These are phyloP conservation scores for Motacilla tschutschensis DNA, from an alignment of 2,113 vertebrate genomes.

Conservation along the genomic window DNA sequence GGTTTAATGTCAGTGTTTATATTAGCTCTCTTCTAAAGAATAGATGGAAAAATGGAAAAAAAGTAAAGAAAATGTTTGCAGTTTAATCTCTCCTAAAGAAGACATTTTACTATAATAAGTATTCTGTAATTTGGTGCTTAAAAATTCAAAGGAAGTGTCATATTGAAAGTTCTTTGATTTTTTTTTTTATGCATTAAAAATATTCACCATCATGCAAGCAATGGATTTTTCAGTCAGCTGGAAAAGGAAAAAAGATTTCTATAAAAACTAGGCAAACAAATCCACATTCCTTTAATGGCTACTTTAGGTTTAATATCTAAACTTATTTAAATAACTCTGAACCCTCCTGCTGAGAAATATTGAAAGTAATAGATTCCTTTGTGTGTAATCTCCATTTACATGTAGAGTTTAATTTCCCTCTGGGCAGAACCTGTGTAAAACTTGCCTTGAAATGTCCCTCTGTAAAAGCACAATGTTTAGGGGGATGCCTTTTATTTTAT, in stretches of 20 bases:
- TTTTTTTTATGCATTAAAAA: slow-evolving; percentile 70
- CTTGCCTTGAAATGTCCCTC: slow-evolving; percentile 77
- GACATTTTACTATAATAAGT: slow-evolving; percentile 65
- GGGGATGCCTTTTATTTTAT: slow-evolving; percentile 71
- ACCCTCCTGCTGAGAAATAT: slow-evolving; percentile 83
- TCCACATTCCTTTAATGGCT: slow-evolving; percentile 79
- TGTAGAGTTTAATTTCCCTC: slow-evolving; percentile 83
- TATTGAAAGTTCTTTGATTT: slow-evolving; percentile 65
- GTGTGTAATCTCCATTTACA: slow-evolving; percentile 84
- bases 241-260: slow-evolving; percentile 58
- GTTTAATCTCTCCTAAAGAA: slow-evolving; percentile 72
- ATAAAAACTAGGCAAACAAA: slow-evolving; percentile 77
- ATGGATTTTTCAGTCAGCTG: slow-evolving; percentile 76
- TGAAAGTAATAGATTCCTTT: slow-evolving; percentile 84
- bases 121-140: slow-evolving; percentile 70
- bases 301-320: slow-evolving; percentile 85
- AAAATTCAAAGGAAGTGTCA: slow-evolving; percentile 73
- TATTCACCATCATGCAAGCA: slow-evolving; percentile 67
- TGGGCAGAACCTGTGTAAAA: slow-evolving; percentile 81
- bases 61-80: slow-evolving; percentile 22
- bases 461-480: slow-evolving; percentile 73
- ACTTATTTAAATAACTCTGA: slow-evolving; percentile 86
- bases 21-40: slow-evolving; percentile 59
- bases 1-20: slow-evolving; percentile 77
- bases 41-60: slow-evolving; percentile 12